A percentile compares a stretch with the other conserved stretches of the same genome.
phyloP scores from a whole-genome alignment of 2,113 vertebrate genomes.

The Clarias gariepinus region DNA sequence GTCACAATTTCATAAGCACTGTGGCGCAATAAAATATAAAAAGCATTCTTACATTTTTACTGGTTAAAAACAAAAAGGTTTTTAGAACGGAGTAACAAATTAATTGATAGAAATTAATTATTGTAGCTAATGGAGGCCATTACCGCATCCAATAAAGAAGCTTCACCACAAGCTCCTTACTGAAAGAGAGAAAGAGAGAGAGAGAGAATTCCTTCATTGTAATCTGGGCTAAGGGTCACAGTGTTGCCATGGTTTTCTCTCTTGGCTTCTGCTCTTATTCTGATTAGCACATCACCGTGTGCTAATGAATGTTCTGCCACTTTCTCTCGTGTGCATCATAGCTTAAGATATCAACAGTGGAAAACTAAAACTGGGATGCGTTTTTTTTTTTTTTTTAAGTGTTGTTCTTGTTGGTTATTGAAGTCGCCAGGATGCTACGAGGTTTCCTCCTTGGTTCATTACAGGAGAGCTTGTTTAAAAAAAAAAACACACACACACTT shows the following conservation, averaged over 20 bases:
- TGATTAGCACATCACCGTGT: conserved; percentile 16
- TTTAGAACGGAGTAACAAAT: neutral
- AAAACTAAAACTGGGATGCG: neutral
- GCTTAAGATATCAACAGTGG: neutral
- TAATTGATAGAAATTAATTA: conserved; percentile 25
- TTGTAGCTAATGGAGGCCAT: neutral
- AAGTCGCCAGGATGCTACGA: neutral
- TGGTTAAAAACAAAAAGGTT: neutral
- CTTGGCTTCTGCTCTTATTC: conserved; percentile 21
- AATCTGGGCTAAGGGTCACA: conserved; percentile 11
- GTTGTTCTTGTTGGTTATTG: neutral
- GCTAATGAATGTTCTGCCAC: conserved; percentile 13
- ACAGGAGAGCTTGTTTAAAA: neutral
- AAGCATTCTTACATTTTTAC: too few species aligned
- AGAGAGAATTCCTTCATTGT: conserved; percentile 30
- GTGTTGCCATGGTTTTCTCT: conserved; percentile 46
- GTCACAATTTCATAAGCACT: too few species aligned
- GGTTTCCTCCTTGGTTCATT: neutral
- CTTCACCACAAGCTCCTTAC: neutral
- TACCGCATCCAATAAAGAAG: conserved; percentile 15
- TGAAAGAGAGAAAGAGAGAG: neutral
- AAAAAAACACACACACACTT: neutral
- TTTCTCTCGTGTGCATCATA: neutral
- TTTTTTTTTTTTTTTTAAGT: neutral
- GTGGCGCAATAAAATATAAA: too few species aligned